These are phyloP conservation scores for Capreolus pygargus DNA, from an alignment of 2,113 vertebrate species.

Conservation along the genomic window DNA sequence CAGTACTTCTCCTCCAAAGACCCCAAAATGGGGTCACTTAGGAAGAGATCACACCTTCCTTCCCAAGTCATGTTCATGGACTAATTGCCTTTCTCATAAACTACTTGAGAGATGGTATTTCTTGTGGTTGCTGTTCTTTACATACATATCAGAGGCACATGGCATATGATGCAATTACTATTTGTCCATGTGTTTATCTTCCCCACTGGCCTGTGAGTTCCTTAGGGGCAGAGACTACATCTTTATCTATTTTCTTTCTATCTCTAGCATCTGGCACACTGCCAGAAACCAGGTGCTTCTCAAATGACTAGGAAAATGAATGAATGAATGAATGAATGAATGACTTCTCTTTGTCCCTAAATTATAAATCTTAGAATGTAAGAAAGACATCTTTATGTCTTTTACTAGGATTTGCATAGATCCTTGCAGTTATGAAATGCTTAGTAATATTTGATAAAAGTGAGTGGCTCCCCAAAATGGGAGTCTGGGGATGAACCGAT, in stretches of 20 bases:
- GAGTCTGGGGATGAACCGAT: not conserved
- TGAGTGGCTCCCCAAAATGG: not conserved
- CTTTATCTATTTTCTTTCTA: not conserved
- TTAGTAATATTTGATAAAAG: not conserved
- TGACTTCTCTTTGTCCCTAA: not conserved
- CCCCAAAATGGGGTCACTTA: not conserved
- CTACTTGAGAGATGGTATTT: not conserved
- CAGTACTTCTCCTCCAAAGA: not conserved
- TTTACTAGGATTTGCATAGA: not conserved
- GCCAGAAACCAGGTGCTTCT: not conserved
- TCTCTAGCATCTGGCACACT: not conserved
- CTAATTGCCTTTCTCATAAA: constrained; percentile 3
- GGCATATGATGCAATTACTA: not conserved
- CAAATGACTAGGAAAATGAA: not conserved
- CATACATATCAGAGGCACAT: not conserved
- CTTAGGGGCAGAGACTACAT: not conserved
- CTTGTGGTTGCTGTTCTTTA: not conserved
- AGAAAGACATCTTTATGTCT: not conserved
- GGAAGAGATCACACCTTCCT: not conserved
- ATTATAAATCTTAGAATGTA: not conserved
- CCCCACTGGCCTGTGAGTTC: not conserved
- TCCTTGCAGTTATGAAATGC: not conserved
- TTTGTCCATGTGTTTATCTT: not conserved
- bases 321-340: not conserved
- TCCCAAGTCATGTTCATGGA: not conserved